Base-by-base conservation (phyloP, 2,888 invertebrate genomes). In the Nowickia ferox region DNA sequence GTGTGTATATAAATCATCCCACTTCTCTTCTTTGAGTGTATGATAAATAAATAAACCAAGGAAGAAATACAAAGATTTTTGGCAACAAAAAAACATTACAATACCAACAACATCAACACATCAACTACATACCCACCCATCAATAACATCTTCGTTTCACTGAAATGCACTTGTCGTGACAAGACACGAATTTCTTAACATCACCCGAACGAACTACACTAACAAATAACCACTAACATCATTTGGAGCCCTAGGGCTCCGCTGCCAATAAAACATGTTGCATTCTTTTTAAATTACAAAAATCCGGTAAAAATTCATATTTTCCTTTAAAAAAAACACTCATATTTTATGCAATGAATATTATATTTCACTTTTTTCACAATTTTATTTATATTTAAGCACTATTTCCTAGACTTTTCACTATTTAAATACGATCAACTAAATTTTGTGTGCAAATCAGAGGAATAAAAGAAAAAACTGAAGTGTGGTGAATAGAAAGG, bases 301-400 rank as follows among this genome's bases (percentile, higher is more conserved):
- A 63, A 63, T 19, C 13, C 15, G 15, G 8, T 11, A 13, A 63
- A 63, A 22, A 30, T 48, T 66, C 10, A 51, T 61, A 40, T n/a
- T 74, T 59, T 61, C 40, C 42, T 57, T 59, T 59, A 59, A 72
- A 3, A n/a, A 19, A 15, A 69, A 42, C 53, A 55, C 53, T 53
- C 17, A 17, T 1, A 42, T 63, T 19, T 63, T 17, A 15, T 9
- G 15, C 2, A 44, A 44, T 17, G 11, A 11, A 17, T 10, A 63
- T 63, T 63, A 44, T 44, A 63, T 63, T 13, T 63, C 44, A 63
- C 63, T 63, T 44, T 63, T 63, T 63, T 46, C 15, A 63, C 19
- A 44, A 13, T 9, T 44, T 13, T 63, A 15, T 44, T 63, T 10
- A 44, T 9, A 44, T 22, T 63, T 44, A 19, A 44, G 19, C 63